Evolutionary conservation across 2,113 vertebrate species (phyloP).

Genomic region (Rhinoderma darwinii): DNA sequence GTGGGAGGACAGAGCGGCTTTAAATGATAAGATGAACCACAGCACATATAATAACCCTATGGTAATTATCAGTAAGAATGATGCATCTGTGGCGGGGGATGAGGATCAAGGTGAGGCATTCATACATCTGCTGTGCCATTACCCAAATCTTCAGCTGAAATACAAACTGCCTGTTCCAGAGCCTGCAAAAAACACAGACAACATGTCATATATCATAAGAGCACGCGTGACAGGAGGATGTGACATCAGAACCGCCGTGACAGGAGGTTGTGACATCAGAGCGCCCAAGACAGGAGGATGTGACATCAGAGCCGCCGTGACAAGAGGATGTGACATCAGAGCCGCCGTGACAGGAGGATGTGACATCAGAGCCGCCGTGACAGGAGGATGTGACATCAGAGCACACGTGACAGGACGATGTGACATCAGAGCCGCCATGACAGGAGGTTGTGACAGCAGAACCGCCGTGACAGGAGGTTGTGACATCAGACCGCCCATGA

Average conservation of each 20-base stretch:
- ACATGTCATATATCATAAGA: not conserved
- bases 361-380: not conserved
- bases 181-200: slow-evolving; percentile 1
- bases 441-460: not conserved
- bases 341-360: not conserved
- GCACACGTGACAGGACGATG: not conserved
- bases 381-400: not conserved
- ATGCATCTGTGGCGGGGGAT: no score
- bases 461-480: not conserved
- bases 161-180: not conserved
- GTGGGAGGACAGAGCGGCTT: not conserved
- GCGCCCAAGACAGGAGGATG: not conserved
- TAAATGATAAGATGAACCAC: no score
- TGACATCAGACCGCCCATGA: not conserved
- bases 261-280: not conserved
- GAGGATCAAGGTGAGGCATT: not conserved
- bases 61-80: no score
- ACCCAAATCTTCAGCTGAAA: slow-evolving; percentile 8
- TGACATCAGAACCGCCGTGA: not conserved
- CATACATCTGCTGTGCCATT: not conserved
- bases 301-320: not conserved
- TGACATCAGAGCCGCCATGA: not conserved
- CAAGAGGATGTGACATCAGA: not conserved
- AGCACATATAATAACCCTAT: no score
- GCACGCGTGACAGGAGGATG: not conserved